Percentiles rank a stretch among this genome's conserved stretches.
These are phyloP conservation scores for Hapalemur alaotrensis DNA, from an alignment of 2,797 vertebrate species.

Conservation along the genomic window DNA sequence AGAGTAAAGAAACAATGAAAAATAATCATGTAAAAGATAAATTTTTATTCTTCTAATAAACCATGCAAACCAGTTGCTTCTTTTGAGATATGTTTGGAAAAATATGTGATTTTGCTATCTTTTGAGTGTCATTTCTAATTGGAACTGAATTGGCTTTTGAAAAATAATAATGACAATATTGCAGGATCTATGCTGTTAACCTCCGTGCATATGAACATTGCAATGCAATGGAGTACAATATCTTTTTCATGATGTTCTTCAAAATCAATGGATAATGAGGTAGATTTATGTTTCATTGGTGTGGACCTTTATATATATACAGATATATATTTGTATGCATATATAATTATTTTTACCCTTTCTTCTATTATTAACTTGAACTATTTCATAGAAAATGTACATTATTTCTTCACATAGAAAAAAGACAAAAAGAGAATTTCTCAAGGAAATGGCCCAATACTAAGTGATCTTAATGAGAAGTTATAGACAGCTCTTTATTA, in stretches of 20 bases:
- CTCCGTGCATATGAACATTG: background rate
- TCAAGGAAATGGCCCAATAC: background rate
- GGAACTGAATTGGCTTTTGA: background rate
- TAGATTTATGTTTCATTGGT: background rate
- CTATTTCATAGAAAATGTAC: background rate
- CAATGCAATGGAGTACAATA: background rate
- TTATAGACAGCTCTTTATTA: background rate
- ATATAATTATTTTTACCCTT: background rate
- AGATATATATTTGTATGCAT: background rate
- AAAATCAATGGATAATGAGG: background rate
- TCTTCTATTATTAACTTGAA: background rate
- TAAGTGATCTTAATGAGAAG: background rate
- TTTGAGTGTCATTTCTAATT: background rate
- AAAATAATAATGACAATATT: background rate
- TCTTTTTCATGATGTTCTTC: background rate
- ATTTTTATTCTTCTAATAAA: background rate
- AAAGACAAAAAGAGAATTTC: background rate
- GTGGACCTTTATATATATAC: background rate
- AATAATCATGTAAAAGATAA: background rate
- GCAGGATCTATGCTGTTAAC: background rate
- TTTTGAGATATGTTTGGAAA: background rate
- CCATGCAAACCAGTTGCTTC: background rate
- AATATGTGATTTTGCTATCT: background rate
- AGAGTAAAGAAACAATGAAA: background rate
- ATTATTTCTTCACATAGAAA: background rate